Evolutionary conservation across 2,113 vertebrate species (phyloP), one percentile per base, ranked within the genome.

Genomic region (Tenrec ecaudatus): DNA sequence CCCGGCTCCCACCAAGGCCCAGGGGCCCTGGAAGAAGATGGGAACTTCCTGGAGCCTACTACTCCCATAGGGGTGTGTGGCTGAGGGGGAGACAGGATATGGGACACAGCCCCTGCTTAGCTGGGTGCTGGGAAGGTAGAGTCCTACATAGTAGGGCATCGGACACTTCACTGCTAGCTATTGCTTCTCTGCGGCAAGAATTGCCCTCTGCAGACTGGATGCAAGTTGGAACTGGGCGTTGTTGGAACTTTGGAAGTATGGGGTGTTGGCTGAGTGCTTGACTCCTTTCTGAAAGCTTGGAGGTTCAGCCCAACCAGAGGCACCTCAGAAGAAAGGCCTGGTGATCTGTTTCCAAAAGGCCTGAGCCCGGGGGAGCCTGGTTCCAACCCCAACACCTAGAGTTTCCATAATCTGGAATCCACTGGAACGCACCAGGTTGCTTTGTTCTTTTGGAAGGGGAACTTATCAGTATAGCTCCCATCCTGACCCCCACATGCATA

Each of bases 401-500:
- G 14, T 31, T 25, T 11, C 68, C 68, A 69, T 16, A 15, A 69
- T 5, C 23, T 16, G 31, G 29, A 31, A n/a, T 69, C 14, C 3
- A 31, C 64, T 31, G 79, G 3, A 79, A 3, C 6, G 66, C 6
- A 31, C 9, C 6, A 1, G 85, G 47, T 16, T 29, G 66, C 20
- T 31, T 76, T 20, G 64, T 23, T 43, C 82, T 69, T 71, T 75
- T n/a, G 20, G 64, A 57, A 77, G 64, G 40, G 0, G 25, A 20
- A 36, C 17, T 27, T 1, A 53, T 68, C 1, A 5, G 17, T 16
- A 17, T n/a, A 78, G 66, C 3, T 43, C 36, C 7, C 5, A 19
- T 0, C 22, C 79, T 20, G 31, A 12, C 1, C 66, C 5, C 1
- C 6, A 15, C 2, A 62, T 2, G 22, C 22, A 15, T 0, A 1